Conservation (phyloP, 1,140 invertebrate species). For the Drosophila tristis region DNA sequence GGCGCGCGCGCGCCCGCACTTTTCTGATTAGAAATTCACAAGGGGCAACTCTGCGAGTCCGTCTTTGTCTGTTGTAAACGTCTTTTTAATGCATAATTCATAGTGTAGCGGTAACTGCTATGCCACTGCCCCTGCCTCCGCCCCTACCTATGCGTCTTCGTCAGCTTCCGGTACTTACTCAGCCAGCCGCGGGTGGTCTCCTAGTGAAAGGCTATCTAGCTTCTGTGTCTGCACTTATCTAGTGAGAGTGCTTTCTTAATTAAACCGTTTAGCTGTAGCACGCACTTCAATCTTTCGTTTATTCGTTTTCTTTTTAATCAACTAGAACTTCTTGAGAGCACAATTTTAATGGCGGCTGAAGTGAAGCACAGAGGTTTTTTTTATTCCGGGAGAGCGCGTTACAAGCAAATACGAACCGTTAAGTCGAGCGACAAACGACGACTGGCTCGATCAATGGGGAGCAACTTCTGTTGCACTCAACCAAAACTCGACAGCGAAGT, state of each 20-base stretch:
- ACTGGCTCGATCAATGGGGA: constrained; percentile 60
- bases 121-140: constrained; percentile 13
- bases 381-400: too few species aligned
- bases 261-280: constrained; percentile 29
- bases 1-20: constrained; percentile 25
- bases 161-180: constrained; percentile 71
- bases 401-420: constrained; percentile 54
- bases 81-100: constrained; percentile 74
- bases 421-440: constrained; percentile 71
- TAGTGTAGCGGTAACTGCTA: constrained; percentile 29
- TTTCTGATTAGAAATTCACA: constrained; percentile 78
- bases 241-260: constrained; percentile 33
- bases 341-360: too few species aligned
- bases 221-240: constrained; percentile 23
- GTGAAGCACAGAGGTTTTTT: too few species aligned
- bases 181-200: constrained; percentile 57
- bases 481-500: too few species aligned
- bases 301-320: constrained; percentile 4
- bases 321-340: too few species aligned
- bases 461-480: constrained; percentile 45
- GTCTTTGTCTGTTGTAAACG: constrained; percentile 58
- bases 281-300: constrained; percentile 25
- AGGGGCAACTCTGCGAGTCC: constrained; percentile 27
- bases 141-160: constrained; percentile 14
- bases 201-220: too few species aligned